Conservation (phyloP, 2,888 invertebrate species). For the Punctoribates punctum region DNA sequence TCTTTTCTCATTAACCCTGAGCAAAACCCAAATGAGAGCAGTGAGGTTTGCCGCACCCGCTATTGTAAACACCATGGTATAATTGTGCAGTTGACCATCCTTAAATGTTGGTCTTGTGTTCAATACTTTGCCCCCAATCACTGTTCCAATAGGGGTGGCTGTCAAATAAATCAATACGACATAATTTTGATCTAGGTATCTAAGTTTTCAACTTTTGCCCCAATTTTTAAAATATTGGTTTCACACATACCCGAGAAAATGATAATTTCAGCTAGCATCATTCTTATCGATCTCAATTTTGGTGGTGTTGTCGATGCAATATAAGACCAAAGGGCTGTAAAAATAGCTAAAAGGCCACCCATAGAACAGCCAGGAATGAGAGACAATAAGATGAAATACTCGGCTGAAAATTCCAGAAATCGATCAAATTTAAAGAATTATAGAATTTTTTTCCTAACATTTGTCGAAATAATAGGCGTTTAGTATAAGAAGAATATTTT, state of each 20-base stretch:
- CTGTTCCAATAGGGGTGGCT: conserved; percentile 22
- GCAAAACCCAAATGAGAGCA: neutral
- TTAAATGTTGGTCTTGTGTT: conserved; percentile 2
- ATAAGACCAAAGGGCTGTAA: conserved; percentile 30
- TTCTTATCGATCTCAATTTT: conserved; percentile 18
- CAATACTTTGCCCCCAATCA: conserved; percentile 17
- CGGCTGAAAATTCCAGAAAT: neutral
- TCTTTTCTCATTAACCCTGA: conserved; percentile 25
- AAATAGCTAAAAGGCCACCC: conserved; percentile 21
- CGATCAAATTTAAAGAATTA: neutral
- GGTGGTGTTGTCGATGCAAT: conserved; percentile 31
- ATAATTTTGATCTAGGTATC: too few species aligned
- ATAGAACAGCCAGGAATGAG: neutral
- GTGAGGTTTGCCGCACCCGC: neutral
- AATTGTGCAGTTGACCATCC: conserved; percentile 35
- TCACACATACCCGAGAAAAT: conserved; percentile 12
- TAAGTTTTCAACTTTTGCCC: too few species aligned
- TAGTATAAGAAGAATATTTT: neutral
- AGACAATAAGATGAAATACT: neutral
- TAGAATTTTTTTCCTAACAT: neutral
- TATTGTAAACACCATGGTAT: conserved; percentile 21
- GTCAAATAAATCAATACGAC: too few species aligned
- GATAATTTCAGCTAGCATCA: conserved; percentile 28
- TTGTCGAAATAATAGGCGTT: conserved; percentile 32
- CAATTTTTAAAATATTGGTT: too few species aligned